Base-by-base conservation (phyloP, 2,113 vertebrate genomes). In the Pipa parva region DNA sequence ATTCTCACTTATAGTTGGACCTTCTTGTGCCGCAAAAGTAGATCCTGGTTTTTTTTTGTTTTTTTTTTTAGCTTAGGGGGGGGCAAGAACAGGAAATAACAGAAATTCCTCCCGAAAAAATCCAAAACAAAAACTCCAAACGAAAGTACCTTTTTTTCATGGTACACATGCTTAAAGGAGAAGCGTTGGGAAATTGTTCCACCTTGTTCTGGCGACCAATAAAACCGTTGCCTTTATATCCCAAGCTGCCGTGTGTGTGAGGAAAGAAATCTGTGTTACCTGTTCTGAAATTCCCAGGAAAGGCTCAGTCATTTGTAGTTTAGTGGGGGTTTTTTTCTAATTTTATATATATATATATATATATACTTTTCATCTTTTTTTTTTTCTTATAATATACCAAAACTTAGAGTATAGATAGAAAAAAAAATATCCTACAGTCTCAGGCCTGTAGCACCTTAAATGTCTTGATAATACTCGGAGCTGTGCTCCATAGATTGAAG, bases 391-490 rank as follows among this genome's bases (percentile, higher is more conserved):
- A 85, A 85, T 88, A 89, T 88, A 89, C 84, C 84, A 89, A 89
- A 89, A 87, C 84, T 85, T 87, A 63, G 84, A 79, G 86, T 87
- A 88, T 79, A 84, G 85, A 80, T 85, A 76, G 78, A 76, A 78
- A 77, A 79, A 81, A 81, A 89, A 85, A 75, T 82, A 87, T 85
- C 83, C 83, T 79, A 81, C 80, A 82, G 83, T 79, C 85, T 79
- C 75, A 62, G 76, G 72, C 74, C 54, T 5, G 74, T 58, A 67
- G 76, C 74, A 74, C 61, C 71, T 85, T 86, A 95, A 75, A 91
- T 85, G 74, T 94, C 93, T 0, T 92, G 87, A 72, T 91, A 93
- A 71, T 92, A 93, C 75, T 97, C 91, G 1, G 90, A 79, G 73
- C 90, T 87, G 1, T 91, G 85, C 68, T 97, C 95, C 72, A 87